A percentile compares a stretch with the other conserved stretches of the same genome.
Evolutionary conservation across 2,888 invertebrate species (phyloP).

Genomic region (Drosophila kambysellisi): DNA sequence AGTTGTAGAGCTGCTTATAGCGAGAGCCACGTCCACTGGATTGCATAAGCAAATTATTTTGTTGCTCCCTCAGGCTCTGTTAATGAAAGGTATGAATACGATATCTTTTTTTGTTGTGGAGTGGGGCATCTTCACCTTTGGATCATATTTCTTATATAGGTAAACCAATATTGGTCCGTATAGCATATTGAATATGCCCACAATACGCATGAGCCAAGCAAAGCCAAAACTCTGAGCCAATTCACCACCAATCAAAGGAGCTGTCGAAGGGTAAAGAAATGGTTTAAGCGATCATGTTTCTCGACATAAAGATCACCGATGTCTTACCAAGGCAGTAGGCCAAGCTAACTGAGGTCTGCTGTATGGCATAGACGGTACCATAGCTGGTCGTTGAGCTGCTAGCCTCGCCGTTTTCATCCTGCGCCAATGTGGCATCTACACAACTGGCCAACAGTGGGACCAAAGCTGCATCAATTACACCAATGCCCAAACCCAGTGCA

Average conservation of each 20-base stretch:
- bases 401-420: slow-evolving; percentile 65
- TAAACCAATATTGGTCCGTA: slow-evolving; percentile 89
- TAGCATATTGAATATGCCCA: slow-evolving; percentile 89
- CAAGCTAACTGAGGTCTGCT: slow-evolving; percentile 92
- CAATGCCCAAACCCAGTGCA: slow-evolving; percentile 91
- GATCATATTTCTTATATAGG: slow-evolving; percentile 82
- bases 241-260: slow-evolving; percentile 91
- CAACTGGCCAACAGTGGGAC: slow-evolving; percentile 91
- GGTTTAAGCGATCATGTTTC: no score
- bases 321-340: slow-evolving; percentile 90
- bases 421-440: slow-evolving; percentile 87
- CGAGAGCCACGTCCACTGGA: slow-evolving; percentile 76
- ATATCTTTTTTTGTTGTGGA: background rate
- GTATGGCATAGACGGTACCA: slow-evolving; percentile 93
- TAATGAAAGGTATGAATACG: background rate
- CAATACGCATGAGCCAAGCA: slow-evolving; percentile 90
- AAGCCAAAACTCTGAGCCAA: slow-evolving; percentile 90
- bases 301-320: rapidly evolving
- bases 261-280: slow-evolving; percentile 83
- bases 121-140: slow-evolving; percentile 69
- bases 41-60: slow-evolving; percentile 82
- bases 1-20: slow-evolving; percentile 84
- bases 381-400: slow-evolving; percentile 87
- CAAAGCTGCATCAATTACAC: slow-evolving; percentile 92
- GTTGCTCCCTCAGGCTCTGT: slow-evolving; percentile 75